Conservation (phyloP, 1,140 invertebrate species). For the Chelonus insularis region DNA sequence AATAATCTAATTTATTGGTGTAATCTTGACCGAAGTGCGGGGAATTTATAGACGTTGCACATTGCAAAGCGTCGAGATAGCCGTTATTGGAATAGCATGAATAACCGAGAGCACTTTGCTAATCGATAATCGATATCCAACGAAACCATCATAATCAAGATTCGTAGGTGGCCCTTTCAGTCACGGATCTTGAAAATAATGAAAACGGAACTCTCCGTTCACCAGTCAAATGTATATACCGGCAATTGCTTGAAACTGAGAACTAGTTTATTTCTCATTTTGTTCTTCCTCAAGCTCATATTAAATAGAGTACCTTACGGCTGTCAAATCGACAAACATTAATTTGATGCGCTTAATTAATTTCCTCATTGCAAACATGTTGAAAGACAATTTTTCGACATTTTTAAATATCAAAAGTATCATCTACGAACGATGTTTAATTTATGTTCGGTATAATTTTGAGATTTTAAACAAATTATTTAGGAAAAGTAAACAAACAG, state of each 20-base stretch:
- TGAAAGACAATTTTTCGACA: too few species aligned
- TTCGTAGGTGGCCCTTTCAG: conserved; percentile 17
- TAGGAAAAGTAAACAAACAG: conserved; percentile 12
- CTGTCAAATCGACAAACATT: too few species aligned
- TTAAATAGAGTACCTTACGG: too few species aligned
- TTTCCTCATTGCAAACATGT: too few species aligned
- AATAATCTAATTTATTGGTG: conserved; percentile 21
- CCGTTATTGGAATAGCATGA: conserved; percentile 25
- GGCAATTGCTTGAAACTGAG: too few species aligned
- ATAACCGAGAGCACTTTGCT: conserved; percentile 22
- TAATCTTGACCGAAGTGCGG: conserved; percentile 15
- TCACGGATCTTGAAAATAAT: conserved; percentile 4
- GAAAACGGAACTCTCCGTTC: neutral
- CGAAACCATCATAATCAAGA: conserved; percentile 25
- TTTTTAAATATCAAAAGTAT: too few species aligned
- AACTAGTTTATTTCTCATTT: neutral
- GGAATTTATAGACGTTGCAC: conserved; percentile 19
- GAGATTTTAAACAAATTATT: too few species aligned
- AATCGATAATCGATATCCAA: conserved; percentile 29
- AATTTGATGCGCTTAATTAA: too few species aligned
- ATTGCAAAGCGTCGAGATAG: conserved; percentile 22
- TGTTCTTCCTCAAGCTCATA: too few species aligned
- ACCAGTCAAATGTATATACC: neutral
- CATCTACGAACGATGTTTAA: too few species aligned
- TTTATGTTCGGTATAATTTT: too few species aligned